Evolutionary conservation across 2,888 invertebrate species (phyloP).

Genomic region (Aphodius sticticus): DNA sequence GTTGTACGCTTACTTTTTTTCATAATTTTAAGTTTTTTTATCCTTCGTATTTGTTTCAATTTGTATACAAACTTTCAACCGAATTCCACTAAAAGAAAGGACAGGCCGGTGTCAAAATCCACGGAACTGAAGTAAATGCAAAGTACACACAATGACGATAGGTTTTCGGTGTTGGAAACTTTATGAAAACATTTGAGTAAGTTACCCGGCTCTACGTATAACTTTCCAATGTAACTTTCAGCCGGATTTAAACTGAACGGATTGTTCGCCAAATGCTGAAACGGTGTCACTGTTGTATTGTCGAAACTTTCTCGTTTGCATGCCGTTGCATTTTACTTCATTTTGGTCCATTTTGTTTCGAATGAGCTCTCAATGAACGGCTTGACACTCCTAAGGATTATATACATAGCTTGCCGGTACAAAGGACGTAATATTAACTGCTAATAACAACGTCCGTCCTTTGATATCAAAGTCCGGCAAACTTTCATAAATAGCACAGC

Average conservation of each 20-base stretch:
- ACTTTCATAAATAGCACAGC: background rate
- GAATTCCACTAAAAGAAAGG: background rate
- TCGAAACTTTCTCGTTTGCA: slow-evolving; percentile 17
- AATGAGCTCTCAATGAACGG: background rate
- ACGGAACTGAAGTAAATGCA: background rate
- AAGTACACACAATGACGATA: background rate
- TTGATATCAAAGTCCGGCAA: background rate
- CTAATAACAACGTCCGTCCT: background rate
- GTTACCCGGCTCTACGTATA: background rate
- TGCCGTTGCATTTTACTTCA: background rate
- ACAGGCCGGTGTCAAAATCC: background rate
- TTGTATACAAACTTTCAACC: too few relatives aligned
- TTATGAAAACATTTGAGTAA: slow-evolving; percentile 4
- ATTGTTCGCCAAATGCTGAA: slow-evolving; percentile 25
- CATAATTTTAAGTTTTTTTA: too few relatives aligned
- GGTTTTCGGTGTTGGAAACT: background rate
- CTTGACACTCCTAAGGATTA: background rate
- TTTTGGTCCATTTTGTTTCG: background rate
- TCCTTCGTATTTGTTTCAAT: too few relatives aligned
- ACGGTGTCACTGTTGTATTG: slow-evolving; percentile 19
- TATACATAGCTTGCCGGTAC: background rate
- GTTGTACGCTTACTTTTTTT: too few relatives aligned
- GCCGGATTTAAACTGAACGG: slow-evolving; percentile 21
- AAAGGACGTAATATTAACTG: background rate
- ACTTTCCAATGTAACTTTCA: background rate